These are phyloP conservation scores for Piaya cayana DNA, from an alignment of 2,113 vertebrate species.

Conservation along the genomic window DNA sequence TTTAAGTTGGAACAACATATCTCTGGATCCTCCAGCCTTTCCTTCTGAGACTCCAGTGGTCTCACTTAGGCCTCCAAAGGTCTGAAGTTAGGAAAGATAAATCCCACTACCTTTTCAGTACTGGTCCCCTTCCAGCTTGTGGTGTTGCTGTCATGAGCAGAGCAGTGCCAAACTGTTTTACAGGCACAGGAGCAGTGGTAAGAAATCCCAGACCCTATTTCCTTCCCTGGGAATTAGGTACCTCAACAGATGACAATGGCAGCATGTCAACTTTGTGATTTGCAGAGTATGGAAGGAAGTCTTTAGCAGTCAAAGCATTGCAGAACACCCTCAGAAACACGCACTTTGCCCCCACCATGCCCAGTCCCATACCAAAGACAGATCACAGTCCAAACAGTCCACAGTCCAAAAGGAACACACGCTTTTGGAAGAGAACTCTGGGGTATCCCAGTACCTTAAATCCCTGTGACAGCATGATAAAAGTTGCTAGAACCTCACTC, in stretches of 20 bases:
- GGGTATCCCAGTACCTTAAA: background rate
- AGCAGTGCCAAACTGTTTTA: background rate
- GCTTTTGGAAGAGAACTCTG: background rate
- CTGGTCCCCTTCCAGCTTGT: background rate
- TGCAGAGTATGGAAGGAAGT: background rate
- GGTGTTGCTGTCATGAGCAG: background rate
- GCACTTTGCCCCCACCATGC: background rate
- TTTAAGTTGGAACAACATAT: background rate
- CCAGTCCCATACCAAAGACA: background rate
- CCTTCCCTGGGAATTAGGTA: background rate
- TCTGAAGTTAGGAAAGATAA: slow-evolving; percentile 6
- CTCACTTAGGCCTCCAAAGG: background rate
- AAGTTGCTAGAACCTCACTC: background rate
- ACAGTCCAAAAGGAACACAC: background rate
- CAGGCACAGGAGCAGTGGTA: background rate
- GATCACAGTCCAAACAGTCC: background rate
- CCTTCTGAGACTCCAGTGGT: background rate
- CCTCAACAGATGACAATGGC: background rate
- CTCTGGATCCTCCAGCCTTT: background rate
- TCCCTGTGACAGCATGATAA: background rate
- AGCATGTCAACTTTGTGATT: background rate
- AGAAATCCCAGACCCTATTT: background rate
- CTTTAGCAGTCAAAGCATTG: background rate
- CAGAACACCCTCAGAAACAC: background rate
- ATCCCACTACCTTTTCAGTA: background rate